Evolutionary conservation across 53 echinoderm and acorn worm species (phyloP), one percentile per base, ranked within the genome.

Genomic region (Stichopus horrens): DNA sequence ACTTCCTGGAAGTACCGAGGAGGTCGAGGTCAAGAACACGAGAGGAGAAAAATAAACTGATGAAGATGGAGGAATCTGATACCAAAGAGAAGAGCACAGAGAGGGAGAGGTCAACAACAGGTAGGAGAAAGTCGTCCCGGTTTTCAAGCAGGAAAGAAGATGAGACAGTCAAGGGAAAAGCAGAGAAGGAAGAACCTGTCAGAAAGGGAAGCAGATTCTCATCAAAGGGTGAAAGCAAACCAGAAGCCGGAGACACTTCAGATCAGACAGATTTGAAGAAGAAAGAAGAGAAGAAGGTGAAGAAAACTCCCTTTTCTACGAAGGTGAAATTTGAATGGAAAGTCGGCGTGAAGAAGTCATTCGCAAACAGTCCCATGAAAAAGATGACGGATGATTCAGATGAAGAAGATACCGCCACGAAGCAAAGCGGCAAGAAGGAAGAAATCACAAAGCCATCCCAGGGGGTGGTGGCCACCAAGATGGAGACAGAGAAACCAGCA

Each of bases 381-480:
- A 89, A 87, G 76, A 86, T 59, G 53, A 87, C 75, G 20, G 89
- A 89, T 22, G 89, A 89, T 89, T 89, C 86, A 21, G 90, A 89
- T 67, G 89, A 77, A 10, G 90, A 92, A 16, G 85, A 58, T 21
- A 55, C 59, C 74, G 75, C 77, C 52, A 91, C 59, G 14, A 83
- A 57, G 56, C 13, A 53, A 9, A 76, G 5, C 7, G 10, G 7
- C 52, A 59, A 59, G 18, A 85, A 13, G 9, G 85, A 85, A 18
- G 59, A 67, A 14, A 57, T 19, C 4, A 18, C 4, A 23, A 54
- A 76, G 14, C 77, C 9, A 9, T 52, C 77, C 7, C 52, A 51
- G 16, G 85, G 66, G 52, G 83, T 19, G 5, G 68, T 23, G 5
- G 54, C 63, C 7, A 21, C 58, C 10, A 59, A 57, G 8, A 7